Conservation (phyloP, 2,797 vertebrate genomes). For the Muraenolepis orangiensis region DNA sequence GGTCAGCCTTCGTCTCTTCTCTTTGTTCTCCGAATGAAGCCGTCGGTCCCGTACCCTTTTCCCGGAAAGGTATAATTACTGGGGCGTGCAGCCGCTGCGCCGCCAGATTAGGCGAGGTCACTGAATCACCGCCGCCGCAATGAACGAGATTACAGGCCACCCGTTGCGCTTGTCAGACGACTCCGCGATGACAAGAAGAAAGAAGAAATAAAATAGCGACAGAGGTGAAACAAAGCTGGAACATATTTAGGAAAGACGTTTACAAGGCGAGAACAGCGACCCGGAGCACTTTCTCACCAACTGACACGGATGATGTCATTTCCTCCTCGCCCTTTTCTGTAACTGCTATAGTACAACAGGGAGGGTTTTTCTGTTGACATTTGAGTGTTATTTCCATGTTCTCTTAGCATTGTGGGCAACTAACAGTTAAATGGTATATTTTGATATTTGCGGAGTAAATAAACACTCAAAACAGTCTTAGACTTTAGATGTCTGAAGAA, state of each 20-base stretch:
- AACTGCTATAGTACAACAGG: too few species aligned
- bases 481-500: too few species aligned
- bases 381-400: neutral
- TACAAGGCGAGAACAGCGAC: neutral
- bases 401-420: neutral
- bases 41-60: neutral
- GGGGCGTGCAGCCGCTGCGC: neutral
- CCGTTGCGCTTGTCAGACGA: neutral
- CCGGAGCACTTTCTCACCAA: neutral
- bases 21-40: neutral
- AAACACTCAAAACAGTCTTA: too few species aligned
- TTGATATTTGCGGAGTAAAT: constrained; percentile 33
- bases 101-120: neutral
- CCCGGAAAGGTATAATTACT: neutral
- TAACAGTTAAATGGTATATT: neutral
- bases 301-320: neutral
- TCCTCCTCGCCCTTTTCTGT: too few species aligned
- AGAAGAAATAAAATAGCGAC: neutral
- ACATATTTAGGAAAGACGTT: neutral
- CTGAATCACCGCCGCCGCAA: neutral
- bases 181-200: neutral
- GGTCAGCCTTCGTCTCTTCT: neutral
- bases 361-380: too few species aligned
- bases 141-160: neutral
- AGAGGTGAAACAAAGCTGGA: neutral